Percentiles rank a stretch among this genome's conserved stretches.
Conservation (phyloP, 64 coral and sea anemone genomes). For the Acropora yongei region DNA sequence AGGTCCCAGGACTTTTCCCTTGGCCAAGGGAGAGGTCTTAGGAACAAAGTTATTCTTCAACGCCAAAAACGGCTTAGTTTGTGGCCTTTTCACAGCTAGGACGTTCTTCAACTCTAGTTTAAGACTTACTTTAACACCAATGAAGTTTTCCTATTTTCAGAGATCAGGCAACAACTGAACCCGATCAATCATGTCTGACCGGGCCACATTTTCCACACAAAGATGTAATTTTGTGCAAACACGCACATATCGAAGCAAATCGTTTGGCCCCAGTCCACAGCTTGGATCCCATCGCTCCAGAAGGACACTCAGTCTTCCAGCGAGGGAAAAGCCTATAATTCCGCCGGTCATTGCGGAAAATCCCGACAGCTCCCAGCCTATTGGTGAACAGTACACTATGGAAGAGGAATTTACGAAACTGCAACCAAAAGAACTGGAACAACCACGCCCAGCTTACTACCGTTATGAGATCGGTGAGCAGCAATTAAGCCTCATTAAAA, state of each 20-base stretch:
- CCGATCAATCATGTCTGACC: conserved; percentile 45
- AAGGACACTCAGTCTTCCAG: conserved; percentile 73
- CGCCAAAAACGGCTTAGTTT: no score
- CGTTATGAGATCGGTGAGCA: background rate
- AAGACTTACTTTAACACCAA: no score
- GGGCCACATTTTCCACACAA: background rate
- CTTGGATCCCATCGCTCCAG: conserved; percentile 49
- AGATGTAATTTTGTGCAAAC: conserved; percentile 20
- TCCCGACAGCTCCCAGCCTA: background rate
- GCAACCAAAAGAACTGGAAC: background rate
- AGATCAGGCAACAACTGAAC: background rate
- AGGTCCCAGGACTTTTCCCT: no score
- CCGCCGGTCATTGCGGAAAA: conserved; percentile 43
- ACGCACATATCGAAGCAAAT: conserved; percentile 53
- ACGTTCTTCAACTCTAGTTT: no score
- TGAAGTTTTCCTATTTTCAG: background rate
- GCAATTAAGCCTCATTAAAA: background rate
- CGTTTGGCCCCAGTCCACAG: conserved; percentile 56
- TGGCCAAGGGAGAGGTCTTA: no score
- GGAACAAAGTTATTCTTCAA: no score
- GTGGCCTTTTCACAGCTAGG: no score
- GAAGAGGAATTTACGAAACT: background rate
- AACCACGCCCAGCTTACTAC: background rate
- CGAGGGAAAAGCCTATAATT: conserved; percentile 68
- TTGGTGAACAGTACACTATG: background rate